These are phyloP conservation scores for Drosophila heteroneura DNA, from an alignment of 2,888 invertebrate genomes.

Conservation along the genomic window DNA sequence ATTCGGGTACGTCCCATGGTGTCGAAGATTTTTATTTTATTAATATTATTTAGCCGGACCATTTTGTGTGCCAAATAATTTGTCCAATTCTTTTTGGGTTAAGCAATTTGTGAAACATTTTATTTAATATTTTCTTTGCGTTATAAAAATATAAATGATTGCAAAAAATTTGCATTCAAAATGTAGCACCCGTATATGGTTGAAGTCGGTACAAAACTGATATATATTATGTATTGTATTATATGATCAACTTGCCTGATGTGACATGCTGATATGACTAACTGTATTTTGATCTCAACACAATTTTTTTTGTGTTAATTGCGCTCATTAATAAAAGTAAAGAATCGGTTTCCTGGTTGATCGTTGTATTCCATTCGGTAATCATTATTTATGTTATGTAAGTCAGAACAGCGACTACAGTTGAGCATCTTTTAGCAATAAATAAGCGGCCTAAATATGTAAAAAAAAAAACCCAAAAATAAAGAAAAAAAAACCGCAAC, in stretches of 20 bases:
- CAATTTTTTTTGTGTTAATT: conserved; percentile 12
- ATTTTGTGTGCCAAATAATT: conserved; percentile 35
- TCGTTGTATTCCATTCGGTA: neutral
- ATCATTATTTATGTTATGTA: conserved; percentile 23
- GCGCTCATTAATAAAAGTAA: neutral
- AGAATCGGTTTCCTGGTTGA: conserved; percentile 1
- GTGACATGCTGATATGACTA: neutral
- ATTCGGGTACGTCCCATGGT: conserved; percentile 21
- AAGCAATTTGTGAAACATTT: conserved; percentile 12
- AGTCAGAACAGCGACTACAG: neutral
- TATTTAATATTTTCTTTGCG: conserved; percentile 17
- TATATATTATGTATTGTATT: neutral
- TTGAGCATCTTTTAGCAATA: conserved; percentile 18
- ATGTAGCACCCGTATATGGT: neutral
- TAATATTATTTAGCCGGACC: conserved; percentile 48
- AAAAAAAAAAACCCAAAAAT: neutral
- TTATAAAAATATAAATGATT: neutral
- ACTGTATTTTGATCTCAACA: neutral
- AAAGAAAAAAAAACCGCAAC: neutral
- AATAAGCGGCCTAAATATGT: conserved; percentile 4
- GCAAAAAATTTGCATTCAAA: conserved; percentile 11
- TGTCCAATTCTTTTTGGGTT: conserved; percentile 21
- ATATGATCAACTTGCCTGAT: neutral
- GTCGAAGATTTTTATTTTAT: conserved; percentile 53
- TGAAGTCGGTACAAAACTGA: neutral